Base-by-base conservation (phyloP, 2,888 invertebrate species). In the Hypomecis atomaria region DNA sequence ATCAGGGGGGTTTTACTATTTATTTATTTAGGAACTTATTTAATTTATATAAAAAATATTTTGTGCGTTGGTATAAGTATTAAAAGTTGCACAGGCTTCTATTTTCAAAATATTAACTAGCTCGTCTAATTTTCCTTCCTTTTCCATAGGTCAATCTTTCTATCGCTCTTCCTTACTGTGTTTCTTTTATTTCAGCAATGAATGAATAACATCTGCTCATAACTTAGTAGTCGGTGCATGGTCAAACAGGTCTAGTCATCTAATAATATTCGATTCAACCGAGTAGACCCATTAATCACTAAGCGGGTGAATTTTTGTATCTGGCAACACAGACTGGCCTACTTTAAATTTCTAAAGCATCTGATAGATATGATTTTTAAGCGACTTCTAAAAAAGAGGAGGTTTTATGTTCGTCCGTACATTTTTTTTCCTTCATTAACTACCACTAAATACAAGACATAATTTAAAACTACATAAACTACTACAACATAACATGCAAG, bases 161-260 rank as follows among this genome's bases (percentile, higher is more conserved):
- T 36, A 36, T 34, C 34, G 42, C 23, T 57, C 45, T 52, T 53
- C 45, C 50, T 36, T 53, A 63, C 62, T 58, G 62, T 45, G 4
- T 42, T 40, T 43, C 9, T 58, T 54, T 63, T 40, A 59, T 54
- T 61, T 47, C 34, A 11, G 61, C 71, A 67, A 62, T 71, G 79
- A 80, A 82, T 86, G 79, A 82, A 85, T 85, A 85, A 83, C 86
- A 86, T 88, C 86, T 87, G 86, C 86, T 83, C 71, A 88, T 86
- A 86, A 86, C 72, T 71, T 73, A 56, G 72, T 66, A 85, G 85
- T 84, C 80, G 83, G 87, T 89, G 91, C 88, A 88, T 91, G 79
- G 80, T 73, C 86, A 91, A 90, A 75, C 89, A 90, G 89, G 86
- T 56, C 55, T 45, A 44, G 55, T 88, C 87, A 88, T 81, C 82